A percentile compares a stretch with the other conserved stretches of the same genome.
Evolutionary conservation across 2,797 vertebrate species (phyloP).

Genomic region (Pyrocephalus nanus): DNA sequence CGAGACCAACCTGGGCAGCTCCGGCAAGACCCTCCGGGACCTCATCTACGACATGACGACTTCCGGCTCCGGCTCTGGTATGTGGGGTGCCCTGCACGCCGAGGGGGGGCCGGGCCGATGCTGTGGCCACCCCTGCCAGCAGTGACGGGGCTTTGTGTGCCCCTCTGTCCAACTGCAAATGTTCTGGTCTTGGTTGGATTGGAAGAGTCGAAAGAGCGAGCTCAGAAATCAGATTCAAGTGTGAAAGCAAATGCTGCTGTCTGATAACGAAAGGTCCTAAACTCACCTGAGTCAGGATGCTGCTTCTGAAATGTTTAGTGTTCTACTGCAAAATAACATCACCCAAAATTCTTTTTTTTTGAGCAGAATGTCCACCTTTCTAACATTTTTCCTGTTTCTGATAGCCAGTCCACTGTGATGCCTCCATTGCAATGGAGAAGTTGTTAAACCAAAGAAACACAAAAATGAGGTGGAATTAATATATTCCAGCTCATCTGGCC

Average conservation of each 20-base stretch:
- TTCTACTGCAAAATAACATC: background rate
- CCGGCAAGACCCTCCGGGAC: conserved; percentile 90
- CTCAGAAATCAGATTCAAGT: rapidly evolving
- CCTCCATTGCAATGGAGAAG: background rate
- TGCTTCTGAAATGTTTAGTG: rapidly evolving
- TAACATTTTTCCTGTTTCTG: background rate
- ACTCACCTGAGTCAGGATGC: background rate
- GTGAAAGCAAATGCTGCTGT: background rate
- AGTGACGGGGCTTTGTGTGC: rapidly evolving
- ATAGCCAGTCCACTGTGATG: rapidly evolving
- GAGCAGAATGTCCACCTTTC: background rate
- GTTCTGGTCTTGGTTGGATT: rapidly evolving
- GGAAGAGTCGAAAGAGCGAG: background rate
- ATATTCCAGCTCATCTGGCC: background rate
- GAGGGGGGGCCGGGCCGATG: rapidly evolving
- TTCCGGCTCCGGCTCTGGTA: conserved; percentile 97
- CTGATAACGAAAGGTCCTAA: rapidly evolving
- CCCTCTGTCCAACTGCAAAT: rapidly evolving
- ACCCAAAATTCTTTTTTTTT: background rate
- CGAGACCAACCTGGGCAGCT: conserved; percentile 81
- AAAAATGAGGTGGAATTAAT: background rate
- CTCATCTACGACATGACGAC: conserved; percentile 93
- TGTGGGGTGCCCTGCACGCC: background rate
- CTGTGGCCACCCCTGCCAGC: rapidly evolving
- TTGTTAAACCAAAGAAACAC: background rate